Evolutionary conservation across 92 coral and sea anemone species (phyloP).

Genomic region (Parazoanthus darwini): DNA sequence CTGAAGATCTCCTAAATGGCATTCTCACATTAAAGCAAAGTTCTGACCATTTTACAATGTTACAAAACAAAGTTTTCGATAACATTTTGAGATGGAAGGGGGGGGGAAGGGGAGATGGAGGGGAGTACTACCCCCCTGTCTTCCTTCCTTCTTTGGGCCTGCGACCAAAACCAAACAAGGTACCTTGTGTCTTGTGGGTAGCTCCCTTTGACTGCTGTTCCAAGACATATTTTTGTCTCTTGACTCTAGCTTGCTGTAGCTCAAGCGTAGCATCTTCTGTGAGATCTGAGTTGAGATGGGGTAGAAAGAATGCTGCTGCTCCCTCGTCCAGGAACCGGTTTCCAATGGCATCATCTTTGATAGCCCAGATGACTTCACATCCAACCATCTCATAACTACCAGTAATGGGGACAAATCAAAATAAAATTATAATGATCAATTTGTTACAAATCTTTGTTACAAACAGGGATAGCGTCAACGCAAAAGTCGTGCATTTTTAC

Average conservation of each 20-base stretch:
- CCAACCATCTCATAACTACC: conserved; percentile 82
- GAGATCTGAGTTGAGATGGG: conserved; percentile 56
- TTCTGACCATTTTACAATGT: neutral
- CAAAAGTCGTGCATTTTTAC: too few species aligned
- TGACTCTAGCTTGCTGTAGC: conserved; percentile 43
- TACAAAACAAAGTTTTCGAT: neutral
- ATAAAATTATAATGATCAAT: neutral
- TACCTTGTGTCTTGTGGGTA: conserved; percentile 17
- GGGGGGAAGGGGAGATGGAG: too few species aligned
- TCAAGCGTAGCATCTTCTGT: conserved; percentile 23
- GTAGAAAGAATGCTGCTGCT: conserved; percentile 88
- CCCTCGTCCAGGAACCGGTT: conserved; percentile 93
- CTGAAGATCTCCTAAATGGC: neutral
- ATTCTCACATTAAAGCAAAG: neutral
- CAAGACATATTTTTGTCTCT: conserved; percentile 61
- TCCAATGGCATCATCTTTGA: conserved; percentile 92
- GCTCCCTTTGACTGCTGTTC: conserved; percentile 26
- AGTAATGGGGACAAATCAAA: neutral
- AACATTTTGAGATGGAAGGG: neutral
- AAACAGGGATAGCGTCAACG: too few species aligned
- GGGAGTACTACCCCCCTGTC: too few species aligned
- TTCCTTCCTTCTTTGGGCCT: too few species aligned
- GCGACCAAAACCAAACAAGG: neutral
- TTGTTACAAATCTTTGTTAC: neutral
- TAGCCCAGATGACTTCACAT: conserved; percentile 93